These are phyloP conservation scores for Odontamblyopus rebecca DNA, from an alignment of 2,797 vertebrate genomes.

Conservation along the genomic window DNA sequence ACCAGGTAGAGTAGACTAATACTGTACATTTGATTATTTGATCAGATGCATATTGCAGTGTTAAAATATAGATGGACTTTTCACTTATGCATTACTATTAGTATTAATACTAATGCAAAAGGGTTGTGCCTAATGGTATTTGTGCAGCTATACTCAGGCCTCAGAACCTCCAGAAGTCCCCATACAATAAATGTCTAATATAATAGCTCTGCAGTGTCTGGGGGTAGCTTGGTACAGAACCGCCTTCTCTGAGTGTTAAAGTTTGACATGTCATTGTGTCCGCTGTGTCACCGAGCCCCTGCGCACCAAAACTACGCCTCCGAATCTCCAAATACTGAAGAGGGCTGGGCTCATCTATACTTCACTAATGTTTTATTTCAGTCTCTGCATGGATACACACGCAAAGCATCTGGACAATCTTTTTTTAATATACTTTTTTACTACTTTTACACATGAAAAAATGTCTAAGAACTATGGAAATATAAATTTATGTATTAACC, in stretches of 20 bases:
- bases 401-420: not conserved
- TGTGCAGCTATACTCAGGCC: not conserved
- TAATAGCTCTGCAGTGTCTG: not conserved
- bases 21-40: too few species aligned
- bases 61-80: too few species aligned
- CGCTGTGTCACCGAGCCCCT: not conserved
- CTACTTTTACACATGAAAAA: not conserved
- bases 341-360: not conserved
- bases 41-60: too few species aligned
- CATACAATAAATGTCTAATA: not conserved
- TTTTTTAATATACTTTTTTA: too few species aligned
- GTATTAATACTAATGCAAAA: too few species aligned
- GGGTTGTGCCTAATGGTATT: too few species aligned
- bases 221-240: not conserved
- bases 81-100: too few species aligned
- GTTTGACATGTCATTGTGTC: conserved; percentile 8
- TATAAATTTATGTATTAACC: not conserved
- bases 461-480: not conserved
- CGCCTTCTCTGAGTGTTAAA: not conserved
- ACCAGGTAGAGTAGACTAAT: too few species aligned
- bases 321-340: too few species aligned
- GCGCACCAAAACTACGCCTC: not conserved
- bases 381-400: not conserved
- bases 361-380: not conserved
- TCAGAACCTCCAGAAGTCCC: not conserved